Percentiles rank a stretch among this genome's conserved stretches.
phyloP scores from a whole-genome alignment of 2,888 invertebrate genomes.

The Agrochola litura region DNA sequence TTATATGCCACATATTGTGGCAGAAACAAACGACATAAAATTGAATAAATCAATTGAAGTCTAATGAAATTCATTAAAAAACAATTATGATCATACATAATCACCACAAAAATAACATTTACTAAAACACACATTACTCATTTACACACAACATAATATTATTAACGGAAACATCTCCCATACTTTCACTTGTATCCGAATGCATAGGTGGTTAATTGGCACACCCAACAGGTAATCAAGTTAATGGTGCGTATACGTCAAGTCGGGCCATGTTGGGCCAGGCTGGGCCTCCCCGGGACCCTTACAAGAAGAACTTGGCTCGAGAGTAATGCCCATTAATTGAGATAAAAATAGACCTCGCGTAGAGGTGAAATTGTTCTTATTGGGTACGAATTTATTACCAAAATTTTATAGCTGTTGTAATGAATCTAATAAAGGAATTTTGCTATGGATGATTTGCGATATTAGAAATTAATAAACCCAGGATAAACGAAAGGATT shows the following conservation, averaged over 20 bases:
- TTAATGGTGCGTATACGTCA: slow-evolving; percentile 54
- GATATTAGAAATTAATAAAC: background rate
- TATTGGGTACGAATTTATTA: slow-evolving; percentile 5
- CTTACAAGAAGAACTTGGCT: slow-evolving; percentile 31
- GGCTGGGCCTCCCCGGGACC: slow-evolving; percentile 24
- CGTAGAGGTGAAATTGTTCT: slow-evolving; percentile 9
- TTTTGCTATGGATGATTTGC: background rate
- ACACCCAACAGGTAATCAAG: slow-evolving; percentile 57
- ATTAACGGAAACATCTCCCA: background rate
- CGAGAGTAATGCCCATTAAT: slow-evolving; percentile 46
- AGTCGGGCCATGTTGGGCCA: slow-evolving; percentile 18
- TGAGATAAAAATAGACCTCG: slow-evolving; percentile 41
- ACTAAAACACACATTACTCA: background rate
- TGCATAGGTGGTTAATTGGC: slow-evolving; percentile 50
- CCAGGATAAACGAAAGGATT: background rate
- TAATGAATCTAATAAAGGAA: background rate
- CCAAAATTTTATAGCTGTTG: background rate
- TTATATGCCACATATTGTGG: background rate
- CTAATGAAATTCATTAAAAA: background rate
- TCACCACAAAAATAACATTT: background rate
- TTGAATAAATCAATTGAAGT: background rate
- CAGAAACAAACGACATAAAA: background rate
- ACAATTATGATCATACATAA: background rate
- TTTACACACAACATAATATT: background rate
- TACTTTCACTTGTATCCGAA: slow-evolving; percentile 17